phyloP scores from a whole-genome alignment of 2,888 invertebrate species.

The Candidula unifasciata region DNA sequence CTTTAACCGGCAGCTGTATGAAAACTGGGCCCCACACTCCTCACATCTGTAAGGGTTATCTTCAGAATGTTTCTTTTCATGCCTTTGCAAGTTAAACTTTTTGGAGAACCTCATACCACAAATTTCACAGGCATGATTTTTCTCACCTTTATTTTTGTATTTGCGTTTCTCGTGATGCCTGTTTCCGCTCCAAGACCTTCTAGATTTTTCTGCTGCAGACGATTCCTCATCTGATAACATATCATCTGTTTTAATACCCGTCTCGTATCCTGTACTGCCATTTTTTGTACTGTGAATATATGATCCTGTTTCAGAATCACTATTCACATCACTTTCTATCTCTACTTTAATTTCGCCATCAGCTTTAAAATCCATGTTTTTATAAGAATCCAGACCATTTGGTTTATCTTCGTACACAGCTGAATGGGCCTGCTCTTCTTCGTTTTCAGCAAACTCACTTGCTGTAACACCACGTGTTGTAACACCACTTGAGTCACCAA shows the following conservation, averaged over 20 bases:
- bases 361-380: not conserved
- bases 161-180: not conserved
- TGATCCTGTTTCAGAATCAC: not conserved
- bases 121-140: conserved; percentile 10
- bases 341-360: not conserved
- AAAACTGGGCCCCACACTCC: conserved; percentile 16
- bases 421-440: not conserved
- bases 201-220: not conserved
- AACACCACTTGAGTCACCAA: not conserved
- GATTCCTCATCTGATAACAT: not conserved
- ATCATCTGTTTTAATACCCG: not conserved
- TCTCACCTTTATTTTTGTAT: not conserved
- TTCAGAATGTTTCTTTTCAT: conserved; percentile 12
- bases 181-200: not conserved
- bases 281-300: not conserved
- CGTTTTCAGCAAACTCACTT: not conserved
- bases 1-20: not conserved
- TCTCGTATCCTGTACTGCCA: not conserved
- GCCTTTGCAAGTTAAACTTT: not conserved
- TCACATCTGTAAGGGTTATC: conserved; percentile 30
- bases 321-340: not conserved
- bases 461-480: not conserved
- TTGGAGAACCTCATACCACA: conserved; percentile 26
- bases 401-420: not conserved
- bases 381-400: not conserved